Evolutionary conservation across 2,888 invertebrate genomes (phyloP).

Genomic region (Nymphalis urticae): DNA sequence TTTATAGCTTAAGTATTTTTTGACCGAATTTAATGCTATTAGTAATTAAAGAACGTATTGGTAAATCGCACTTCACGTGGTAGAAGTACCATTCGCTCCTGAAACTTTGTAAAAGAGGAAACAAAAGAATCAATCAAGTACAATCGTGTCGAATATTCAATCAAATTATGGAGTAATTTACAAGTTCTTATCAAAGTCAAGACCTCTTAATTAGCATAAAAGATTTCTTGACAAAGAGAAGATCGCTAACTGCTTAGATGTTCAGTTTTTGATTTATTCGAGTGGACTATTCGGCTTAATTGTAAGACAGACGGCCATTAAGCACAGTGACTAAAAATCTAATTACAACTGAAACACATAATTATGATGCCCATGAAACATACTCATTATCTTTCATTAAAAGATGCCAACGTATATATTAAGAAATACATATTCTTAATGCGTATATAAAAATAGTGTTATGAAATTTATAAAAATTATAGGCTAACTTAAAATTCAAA

Average conservation of each 20-base stretch:
- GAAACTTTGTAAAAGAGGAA: background rate
- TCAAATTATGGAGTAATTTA: background rate
- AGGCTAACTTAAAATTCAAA: background rate
- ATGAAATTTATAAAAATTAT: background rate
- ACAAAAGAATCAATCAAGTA: background rate
- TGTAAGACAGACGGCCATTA: background rate
- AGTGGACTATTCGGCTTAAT: constrained; percentile 9
- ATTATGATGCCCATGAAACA: no score
- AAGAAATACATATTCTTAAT: background rate
- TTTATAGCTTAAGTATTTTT: no score
- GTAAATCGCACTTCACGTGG: no score
- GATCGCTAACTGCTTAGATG: constrained; percentile 14
- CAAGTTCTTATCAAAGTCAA: constrained; percentile 8
- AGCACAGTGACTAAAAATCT: no score
- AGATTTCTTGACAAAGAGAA: background rate
- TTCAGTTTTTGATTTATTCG: constrained; percentile 24
- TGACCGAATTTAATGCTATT: no score
- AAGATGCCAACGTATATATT: background rate
- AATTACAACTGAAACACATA: no score
- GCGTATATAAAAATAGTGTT: no score
- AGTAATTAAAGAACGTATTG: no score
- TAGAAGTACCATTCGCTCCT: no score
- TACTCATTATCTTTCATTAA: no score
- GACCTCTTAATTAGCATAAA: constrained; percentile 21
- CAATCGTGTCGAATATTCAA: background rate